Evolutionary conservation across 1,140 invertebrate genomes (phyloP).

Genomic region (Penaeus vannamei): DNA sequence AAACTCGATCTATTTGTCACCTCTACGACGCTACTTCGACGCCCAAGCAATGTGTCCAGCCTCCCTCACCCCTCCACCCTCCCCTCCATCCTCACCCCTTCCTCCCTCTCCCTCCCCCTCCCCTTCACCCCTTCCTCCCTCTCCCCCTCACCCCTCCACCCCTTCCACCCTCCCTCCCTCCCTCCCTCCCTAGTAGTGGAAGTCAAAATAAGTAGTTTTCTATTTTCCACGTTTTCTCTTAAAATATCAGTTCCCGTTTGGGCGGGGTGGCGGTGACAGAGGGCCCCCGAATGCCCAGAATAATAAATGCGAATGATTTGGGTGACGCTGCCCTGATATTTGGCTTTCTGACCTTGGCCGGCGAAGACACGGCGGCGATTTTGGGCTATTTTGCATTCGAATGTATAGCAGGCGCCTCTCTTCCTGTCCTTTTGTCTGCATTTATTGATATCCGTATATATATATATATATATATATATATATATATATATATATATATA

Average conservation of each 20-base stretch:
- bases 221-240: not conserved
- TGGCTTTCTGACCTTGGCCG: too few species aligned
- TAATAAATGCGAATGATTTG: too few species aligned
- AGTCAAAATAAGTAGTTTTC: not conserved
- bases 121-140: not conserved
- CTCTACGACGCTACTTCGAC: too few species aligned
- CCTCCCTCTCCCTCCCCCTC: not conserved
- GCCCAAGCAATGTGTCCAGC: too few species aligned
- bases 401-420: not conserved
- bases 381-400: not conserved
- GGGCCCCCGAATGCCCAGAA: too few species aligned
- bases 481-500: constrained; percentile 19
- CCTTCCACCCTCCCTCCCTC: not conserved
- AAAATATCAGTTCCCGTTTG: not conserved
- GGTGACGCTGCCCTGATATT: too few species aligned
- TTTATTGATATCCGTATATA: not conserved
- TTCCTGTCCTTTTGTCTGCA: not conserved
- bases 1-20: too few species aligned
- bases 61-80: too few species aligned
- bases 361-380: too few species aligned
- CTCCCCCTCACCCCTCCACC: not conserved
- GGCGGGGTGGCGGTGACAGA: too few species aligned
- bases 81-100: not conserved
- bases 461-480: not conserved
- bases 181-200: not conserved